phyloP scores from a whole-genome alignment of 1,140 invertebrate species.

The Gyrodactylus salaris region DNA sequence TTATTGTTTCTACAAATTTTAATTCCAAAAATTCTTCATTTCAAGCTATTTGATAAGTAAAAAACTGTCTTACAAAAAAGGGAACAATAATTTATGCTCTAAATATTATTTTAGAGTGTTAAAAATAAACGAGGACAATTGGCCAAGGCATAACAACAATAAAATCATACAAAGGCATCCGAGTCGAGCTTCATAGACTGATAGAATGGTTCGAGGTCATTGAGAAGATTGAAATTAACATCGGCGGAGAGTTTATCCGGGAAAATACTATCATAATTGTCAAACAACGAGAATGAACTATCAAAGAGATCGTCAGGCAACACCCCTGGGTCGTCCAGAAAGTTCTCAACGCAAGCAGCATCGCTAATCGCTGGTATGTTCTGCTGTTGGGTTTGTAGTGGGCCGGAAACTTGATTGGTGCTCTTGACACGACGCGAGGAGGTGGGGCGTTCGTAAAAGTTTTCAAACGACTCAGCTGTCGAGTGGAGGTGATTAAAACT shows the following conservation, averaged over 20 bases:
- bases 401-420: background rate
- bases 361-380: background rate
- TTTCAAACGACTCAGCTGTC: background rate
- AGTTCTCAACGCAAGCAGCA: background rate
- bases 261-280: background rate
- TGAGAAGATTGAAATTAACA: background rate
- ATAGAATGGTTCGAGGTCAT: background rate
- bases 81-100: too few species aligned
- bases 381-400: background rate
- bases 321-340: too few species aligned
- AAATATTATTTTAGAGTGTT: too few species aligned
- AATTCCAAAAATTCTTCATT: too few species aligned
- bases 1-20: too few species aligned
- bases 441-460: background rate
- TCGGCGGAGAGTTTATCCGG: background rate
- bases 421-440: background rate
- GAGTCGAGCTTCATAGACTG: background rate
- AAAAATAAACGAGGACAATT: too few species aligned
- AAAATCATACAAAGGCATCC: too few species aligned
- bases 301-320: too few species aligned
- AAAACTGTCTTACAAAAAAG: too few species aligned
- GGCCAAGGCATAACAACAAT: too few species aligned
- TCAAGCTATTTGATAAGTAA: too few species aligned
- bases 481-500: background rate
- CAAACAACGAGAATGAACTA: background rate